Evolutionary conservation across 2,888 invertebrate species (phyloP), one percentile per base, ranked within the genome.

Genomic region (Apeira syringaria): DNA sequence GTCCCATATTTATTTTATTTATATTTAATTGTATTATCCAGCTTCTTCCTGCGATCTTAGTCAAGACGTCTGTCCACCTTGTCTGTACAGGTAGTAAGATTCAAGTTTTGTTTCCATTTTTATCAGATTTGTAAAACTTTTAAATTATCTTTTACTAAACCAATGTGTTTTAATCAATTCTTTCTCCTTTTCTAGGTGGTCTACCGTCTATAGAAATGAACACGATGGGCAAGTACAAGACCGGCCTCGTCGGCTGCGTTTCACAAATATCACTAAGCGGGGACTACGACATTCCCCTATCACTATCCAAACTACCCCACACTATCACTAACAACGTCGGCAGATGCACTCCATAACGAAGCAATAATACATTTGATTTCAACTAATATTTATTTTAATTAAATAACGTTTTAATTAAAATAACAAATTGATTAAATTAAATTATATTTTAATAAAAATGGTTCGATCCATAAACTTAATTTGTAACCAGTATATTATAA

Each of bases 201-300:
- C 92, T 96, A 73, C 94, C 95, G 36, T 94, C 95, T 61, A 93
- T 95, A 68, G 92, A 93, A 55, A 91, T 92, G 66, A 93, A 92
- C 66, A 94, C 94, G 2, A 91, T 92, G 56, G 92, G 93, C 37
- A 93, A 93, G 75, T 97, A 95, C 80, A 90, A 91, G 36, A 92
- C 91, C 48, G 97, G 97, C 17, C 92, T 96, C 47, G 89, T 93
- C 25, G 97, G 97, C 20, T 97, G 97, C 82, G 93, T 97, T 62
- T 94, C 95, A 27, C 95, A 96, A 80, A 92, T 97, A 60, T 94
- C 94, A 1, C 86, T 97, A 33, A 95, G 95, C 56, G 94, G 95
- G 7, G 96, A 96, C 77, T 94, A 94, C 68, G 93, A 94, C 60
- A 92, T 97, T 30, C 93, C 93, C 7, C 90, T 95, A 26, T 93